phyloP scores from a whole-genome alignment of 2,113 vertebrate species.

The Telmatochromis sp. region DNA sequence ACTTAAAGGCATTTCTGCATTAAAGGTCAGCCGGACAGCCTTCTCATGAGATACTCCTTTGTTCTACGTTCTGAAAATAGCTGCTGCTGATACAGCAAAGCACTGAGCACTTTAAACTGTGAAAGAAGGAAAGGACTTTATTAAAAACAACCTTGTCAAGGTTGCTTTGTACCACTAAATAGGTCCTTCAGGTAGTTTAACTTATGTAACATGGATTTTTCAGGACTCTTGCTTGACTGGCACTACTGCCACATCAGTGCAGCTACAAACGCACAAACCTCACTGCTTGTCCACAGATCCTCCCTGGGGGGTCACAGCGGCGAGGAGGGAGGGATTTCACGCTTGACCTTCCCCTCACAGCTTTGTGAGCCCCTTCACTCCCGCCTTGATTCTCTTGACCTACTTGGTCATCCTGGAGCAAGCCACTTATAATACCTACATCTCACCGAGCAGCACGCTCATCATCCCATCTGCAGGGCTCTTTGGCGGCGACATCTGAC shows the following conservation, averaged over 20 bases:
- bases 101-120: neutral
- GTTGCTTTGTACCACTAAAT: neutral
- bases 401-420: conserved; percentile 72
- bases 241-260: neutral
- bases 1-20: neutral
- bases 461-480: conserved; percentile 11
- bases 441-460: conserved; percentile 21
- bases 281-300: conserved; percentile 26
- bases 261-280: neutral
- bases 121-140: neutral
- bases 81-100: neutral
- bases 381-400: conserved; percentile 74
- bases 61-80: neutral
- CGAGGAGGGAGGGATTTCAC: conserved; percentile 63
- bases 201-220: neutral
- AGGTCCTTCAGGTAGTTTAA: neutral
- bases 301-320: conserved; percentile 56
- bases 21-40: neutral
- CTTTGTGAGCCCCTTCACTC: conserved; percentile 68
- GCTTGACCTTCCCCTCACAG: conserved; percentile 77
- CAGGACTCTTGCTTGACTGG: neutral
- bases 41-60: neutral
- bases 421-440: conserved; percentile 70
- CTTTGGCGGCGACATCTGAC: neutral
- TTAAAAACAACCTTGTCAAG: neutral